Base-by-base conservation (phyloP, 2,797 vertebrate species). In the Lutra lutra region DNA sequence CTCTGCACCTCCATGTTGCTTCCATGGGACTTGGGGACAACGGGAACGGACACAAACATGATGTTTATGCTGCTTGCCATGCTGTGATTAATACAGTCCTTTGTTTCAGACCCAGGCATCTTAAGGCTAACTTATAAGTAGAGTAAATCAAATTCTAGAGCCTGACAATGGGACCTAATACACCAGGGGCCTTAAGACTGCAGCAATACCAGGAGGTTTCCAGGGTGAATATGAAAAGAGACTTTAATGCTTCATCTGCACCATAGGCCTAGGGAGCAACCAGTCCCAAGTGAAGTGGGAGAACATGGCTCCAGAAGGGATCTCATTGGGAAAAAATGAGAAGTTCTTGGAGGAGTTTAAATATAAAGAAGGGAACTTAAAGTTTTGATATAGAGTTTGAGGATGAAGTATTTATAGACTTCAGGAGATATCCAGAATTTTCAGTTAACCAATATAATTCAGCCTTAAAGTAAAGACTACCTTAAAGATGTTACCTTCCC, bases 141-240 rank as follows among this genome's bases (percentile, higher is more conserved):
- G 75, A 68, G 10, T 90, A 85, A 97, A 80, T 84, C 4, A 89
- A 86, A 92, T 90, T 46, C 32, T 66, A 80, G 18, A 64, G 84
- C 29, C 7, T 70, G 40, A 92, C 14, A 89, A 29, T 23, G 58
- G 43, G 29, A 58, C 80, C 38, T 14, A 86, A 48, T 51, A 70
- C 43, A 62, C 3, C 3, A 38, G 56, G 7, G 6, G 1, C 20
- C 95, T 95, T 75, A 93, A 91, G 79, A 64, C 17, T 46, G 25
- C 15, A 84, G 27, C 35, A 86, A 68, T 35, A 38, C 73, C 62
- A 68, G 9, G 46, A 60, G 11, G 35, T 80, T 79, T 79, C 56
- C 40, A 93, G 40, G 29, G 12, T 83, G 56, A 73, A 14, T 88
- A 40, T 75, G 35, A 51, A 75, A 27, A 80, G n/a, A 92, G 38